Evolutionary conservation across 2,888 invertebrate genomes (phyloP), one percentile per base, ranked within the genome.

Genomic region (Gymnocheta viridis): DNA sequence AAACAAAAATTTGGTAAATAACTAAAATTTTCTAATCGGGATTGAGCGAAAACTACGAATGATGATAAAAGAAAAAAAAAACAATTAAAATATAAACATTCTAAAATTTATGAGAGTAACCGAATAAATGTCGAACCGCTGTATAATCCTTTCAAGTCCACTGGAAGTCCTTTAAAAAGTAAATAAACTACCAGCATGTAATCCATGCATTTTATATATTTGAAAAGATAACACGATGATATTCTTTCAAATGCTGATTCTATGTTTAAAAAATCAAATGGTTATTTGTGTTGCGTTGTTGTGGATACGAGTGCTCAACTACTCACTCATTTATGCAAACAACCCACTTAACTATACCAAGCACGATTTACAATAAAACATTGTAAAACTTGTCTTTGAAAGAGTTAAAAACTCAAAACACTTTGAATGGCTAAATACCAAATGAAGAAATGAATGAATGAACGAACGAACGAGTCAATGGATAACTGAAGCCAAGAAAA

Each of bases 311-410:
- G 44, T 10, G 4, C 86, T 85, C 87, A 87, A 82, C 69, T 44
- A 86, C 87, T 2, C 86, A 80, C 67, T 41, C 66, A 27, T 19
- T 66, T 70, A 74, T 58, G 51, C 76, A 67, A 76, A 79, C 54
- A 79, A 72, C 82, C 76, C 77, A 82, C 73, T 81, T 81, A 66
- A 67, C 80, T 74, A 85, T 87, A 87, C 88, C 87, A 88, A 87
- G 87, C 88, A 89, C 89, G 89, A 88, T 89, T 89, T 89, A 89
- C 88, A 87, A 89, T 87, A 85, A 77, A 81, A 82, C 51, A 80
- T 85, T 82, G 67, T 80, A 77, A 82, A 80, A 79, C 85, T 85
- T 85, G 80, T 85, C 85, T 86, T 86, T 72, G 35, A 56, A 62
- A 66, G 29, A 54, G 9, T 12, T n/a, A n/a, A n/a, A n/a, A n/a